These are phyloP conservation scores for Tachuris rubrigastra DNA, from an alignment of 2,113 vertebrate genomes.

Conservation along the genomic window DNA sequence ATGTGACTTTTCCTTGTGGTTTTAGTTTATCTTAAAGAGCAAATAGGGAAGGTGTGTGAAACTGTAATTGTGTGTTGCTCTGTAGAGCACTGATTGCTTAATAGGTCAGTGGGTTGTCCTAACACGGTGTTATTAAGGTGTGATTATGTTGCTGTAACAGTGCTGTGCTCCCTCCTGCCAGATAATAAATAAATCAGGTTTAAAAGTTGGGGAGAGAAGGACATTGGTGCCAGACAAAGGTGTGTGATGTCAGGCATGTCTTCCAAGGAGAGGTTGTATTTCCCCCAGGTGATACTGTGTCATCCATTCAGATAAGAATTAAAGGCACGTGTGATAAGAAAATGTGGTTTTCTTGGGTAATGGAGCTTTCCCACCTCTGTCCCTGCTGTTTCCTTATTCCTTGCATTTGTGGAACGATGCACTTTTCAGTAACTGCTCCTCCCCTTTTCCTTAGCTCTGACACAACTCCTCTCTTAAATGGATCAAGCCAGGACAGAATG, in stretches of 20 bases:
- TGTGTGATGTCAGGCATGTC: neutral
- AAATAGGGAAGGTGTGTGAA: neutral
- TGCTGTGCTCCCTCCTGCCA: neutral
- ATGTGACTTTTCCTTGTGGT: neutral
- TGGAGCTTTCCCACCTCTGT: neutral
- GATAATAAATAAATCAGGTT: neutral
- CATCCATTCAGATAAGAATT: neutral
- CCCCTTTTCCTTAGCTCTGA: conserved; percentile 82
- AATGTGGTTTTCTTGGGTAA: neutral
- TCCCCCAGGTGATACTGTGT: neutral
- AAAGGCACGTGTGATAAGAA: neutral
- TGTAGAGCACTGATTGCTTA: neutral
- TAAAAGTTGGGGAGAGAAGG: neutral
- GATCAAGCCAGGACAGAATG: conserved; percentile 98
- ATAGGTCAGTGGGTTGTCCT: neutral
- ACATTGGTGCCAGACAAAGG: rapidly evolving
- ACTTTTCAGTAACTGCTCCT: conserved; percentile 3
- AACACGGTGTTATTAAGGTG: neutral
- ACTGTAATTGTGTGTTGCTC: neutral
- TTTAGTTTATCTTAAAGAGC: neutral
- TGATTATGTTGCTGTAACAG: neutral
- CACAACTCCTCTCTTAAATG: conserved; percentile 94
- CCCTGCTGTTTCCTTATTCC: neutral
- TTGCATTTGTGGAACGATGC: neutral
- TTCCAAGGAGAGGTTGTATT: neutral